Conservation (phyloP, 2,797 vertebrate species). For the Mormyrus proboscirostris region DNA sequence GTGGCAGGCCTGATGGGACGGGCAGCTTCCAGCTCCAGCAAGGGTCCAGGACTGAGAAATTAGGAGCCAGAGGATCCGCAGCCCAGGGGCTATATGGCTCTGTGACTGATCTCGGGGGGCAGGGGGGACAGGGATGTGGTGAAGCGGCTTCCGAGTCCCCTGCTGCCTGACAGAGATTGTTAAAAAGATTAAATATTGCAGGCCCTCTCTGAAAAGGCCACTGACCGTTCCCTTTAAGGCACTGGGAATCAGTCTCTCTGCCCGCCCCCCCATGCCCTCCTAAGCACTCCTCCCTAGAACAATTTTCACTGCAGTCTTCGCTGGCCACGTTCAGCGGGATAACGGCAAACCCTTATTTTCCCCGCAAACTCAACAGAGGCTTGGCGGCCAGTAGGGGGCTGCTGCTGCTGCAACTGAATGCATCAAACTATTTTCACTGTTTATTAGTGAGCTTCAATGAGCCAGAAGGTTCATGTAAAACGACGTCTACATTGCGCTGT, state of each 20-base stretch:
- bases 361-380: neutral
- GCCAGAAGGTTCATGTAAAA: neutral
- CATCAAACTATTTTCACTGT: neutral
- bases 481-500: neutral
- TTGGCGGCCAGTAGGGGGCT: neutral
- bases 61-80: neutral
- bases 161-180: neutral
- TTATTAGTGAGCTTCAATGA: neutral
- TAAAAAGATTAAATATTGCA: neutral
- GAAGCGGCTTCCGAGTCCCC: neutral
- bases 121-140: neutral
- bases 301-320: neutral
- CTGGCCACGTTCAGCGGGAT: neutral
- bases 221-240: neutral
- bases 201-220: neutral
- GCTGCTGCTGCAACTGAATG: neutral
- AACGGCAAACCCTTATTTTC: neutral
- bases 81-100: neutral
- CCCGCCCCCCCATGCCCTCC: constrained; percentile 14
- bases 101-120: neutral
- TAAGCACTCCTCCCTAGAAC: neutral
- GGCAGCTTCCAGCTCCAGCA: neutral
- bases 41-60: neutral
- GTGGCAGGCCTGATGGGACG: neutral
- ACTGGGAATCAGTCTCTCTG: neutral